These are phyloP conservation scores for Bombylius major DNA, from an alignment of 2,888 invertebrate species.

Conservation along the genomic window DNA sequence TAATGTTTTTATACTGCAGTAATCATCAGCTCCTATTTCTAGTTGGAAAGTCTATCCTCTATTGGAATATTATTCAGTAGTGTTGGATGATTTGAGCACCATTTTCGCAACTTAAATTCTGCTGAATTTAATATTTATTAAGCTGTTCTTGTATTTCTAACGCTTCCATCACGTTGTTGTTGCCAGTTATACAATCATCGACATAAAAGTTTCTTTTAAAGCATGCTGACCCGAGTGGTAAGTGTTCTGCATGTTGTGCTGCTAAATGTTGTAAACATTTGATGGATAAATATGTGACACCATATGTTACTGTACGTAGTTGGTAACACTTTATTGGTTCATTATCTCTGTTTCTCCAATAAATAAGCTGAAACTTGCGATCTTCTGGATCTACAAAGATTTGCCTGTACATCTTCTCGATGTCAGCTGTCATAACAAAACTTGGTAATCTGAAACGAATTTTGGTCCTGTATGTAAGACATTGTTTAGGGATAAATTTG, in stretches of 20 bases:
- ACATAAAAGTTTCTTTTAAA: background rate
- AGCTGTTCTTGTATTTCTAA: background rate
- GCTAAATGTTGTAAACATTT: background rate
- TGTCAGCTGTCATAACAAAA: conserved; percentile 10
- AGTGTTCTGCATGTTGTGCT: background rate
- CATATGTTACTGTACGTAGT: conserved; percentile 13
- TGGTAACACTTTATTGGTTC: conserved; percentile 6
- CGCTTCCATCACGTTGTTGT: background rate
- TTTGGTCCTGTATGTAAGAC: background rate
- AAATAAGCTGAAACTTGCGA: conserved; percentile 12
- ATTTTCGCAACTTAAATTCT: background rate
- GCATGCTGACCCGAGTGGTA: background rate
- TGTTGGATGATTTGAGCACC: background rate
- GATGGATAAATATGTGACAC: background rate
- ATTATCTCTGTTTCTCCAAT: conserved; percentile 11
- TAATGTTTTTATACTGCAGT: background rate
- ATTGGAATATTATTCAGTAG: too few species aligned
- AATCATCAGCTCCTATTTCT: too few species aligned
- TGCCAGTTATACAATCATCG: too few species aligned
- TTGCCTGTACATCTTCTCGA: conserved; percentile 20
- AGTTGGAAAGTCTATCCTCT: too few species aligned
- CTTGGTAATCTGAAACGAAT: background rate
- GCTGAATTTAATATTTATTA: background rate
- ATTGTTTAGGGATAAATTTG: background rate
- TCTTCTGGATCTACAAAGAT: conserved; percentile 13